Conservation (phyloP, 2,113 vertebrate genomes). For the Rhizomys pruinosus region DNA sequence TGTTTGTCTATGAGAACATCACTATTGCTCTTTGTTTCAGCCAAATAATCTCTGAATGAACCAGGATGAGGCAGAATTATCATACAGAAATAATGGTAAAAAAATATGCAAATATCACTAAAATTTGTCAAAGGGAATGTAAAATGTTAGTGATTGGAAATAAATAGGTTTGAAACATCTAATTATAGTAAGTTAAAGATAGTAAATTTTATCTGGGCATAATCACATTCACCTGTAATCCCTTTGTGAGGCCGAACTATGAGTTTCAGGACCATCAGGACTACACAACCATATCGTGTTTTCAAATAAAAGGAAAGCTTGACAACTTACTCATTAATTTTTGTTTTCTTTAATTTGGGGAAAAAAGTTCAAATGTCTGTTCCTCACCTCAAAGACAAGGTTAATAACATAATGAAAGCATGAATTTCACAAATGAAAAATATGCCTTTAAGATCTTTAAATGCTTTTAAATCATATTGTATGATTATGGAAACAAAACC, state of each 20-base stretch:
- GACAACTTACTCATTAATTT: neutral
- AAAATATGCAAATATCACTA: neutral
- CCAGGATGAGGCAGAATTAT: neutral
- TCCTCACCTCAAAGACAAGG: neutral
- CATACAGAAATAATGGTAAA: neutral
- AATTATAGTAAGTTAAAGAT: neutral
- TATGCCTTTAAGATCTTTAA: neutral
- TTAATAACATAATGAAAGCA: neutral
- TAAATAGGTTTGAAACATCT: neutral
- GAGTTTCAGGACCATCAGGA: neutral
- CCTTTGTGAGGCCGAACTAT: neutral
- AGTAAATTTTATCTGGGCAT: no score
- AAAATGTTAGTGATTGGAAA: conserved; percentile 28
- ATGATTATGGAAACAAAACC: neutral
- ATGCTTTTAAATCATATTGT: neutral
- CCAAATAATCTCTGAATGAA: neutral
- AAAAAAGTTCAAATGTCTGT: neutral
- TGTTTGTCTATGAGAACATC: neutral
- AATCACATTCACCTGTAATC: no score
- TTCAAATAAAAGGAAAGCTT: neutral
- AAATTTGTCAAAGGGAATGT: neutral
- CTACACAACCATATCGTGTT: no score
- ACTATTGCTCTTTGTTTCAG: neutral
- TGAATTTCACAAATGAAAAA: conserved; percentile 16
- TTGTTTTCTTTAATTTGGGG: neutral